phyloP scores from a whole-genome alignment of 1,140 invertebrate genomes.

The Linepithema humile region DNA sequence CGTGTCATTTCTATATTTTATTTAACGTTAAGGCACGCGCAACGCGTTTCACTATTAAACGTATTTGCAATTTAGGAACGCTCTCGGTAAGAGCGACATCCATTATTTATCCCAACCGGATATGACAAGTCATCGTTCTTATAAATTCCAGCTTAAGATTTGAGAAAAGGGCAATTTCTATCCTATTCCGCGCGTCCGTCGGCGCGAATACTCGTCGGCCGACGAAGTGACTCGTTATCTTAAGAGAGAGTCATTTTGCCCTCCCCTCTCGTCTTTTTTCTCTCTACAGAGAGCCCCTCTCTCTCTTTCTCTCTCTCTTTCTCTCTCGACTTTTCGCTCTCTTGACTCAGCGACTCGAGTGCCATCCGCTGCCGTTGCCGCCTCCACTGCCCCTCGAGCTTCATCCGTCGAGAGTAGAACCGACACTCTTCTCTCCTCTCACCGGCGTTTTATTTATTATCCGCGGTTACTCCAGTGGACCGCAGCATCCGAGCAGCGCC shows the following conservation, averaged over 20 bases:
- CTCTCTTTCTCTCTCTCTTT: constrained; percentile 68
- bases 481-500: constrained; percentile 56
- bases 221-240: constrained; percentile 74
- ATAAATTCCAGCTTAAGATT: constrained; percentile 7
- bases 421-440: constrained; percentile 19
- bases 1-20: not conserved
- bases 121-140: constrained; percentile 18
- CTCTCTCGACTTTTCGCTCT: constrained; percentile 69
- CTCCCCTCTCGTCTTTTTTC: not conserved
- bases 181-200: constrained; percentile 26
- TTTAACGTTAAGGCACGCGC: not conserved
- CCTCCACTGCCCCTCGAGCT: not conserved
- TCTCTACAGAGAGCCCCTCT: constrained; percentile 17
- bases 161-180: constrained; percentile 27
- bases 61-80: not conserved
- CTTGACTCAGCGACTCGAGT: constrained; percentile 59
- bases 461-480: constrained; percentile 61
- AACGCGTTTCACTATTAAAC: not conserved
- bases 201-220: constrained; percentile 55
- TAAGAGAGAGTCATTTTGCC: constrained; percentile 72
- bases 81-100: not conserved
- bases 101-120: constrained; percentile 20
- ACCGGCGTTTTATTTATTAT: constrained; percentile 77
- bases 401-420: constrained; percentile 36
- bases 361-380: not conserved